Conservation (phyloP, 2,797 vertebrate genomes). For the Xenops minutus region DNA sequence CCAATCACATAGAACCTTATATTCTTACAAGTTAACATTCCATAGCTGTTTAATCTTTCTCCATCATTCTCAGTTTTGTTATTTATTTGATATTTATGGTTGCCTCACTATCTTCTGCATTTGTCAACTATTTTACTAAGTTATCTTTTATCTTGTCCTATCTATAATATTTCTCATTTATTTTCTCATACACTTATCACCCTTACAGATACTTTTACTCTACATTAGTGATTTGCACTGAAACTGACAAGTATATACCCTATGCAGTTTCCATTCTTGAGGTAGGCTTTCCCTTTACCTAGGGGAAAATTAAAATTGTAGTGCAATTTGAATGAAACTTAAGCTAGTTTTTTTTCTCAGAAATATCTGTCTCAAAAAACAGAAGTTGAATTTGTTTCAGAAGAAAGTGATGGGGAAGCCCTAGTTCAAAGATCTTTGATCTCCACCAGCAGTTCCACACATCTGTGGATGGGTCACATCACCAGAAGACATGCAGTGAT, state of each 20-base stretch:
- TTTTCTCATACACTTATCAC: neutral
- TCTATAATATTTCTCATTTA: neutral
- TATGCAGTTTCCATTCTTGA: neutral
- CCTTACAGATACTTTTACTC: neutral
- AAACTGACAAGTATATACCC: neutral
- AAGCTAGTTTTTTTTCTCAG: neutral
- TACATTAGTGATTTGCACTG: neutral
- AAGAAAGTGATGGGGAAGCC: neutral
- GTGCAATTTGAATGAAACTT: neutral
- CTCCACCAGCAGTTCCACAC: neutral
- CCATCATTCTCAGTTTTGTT: neutral
- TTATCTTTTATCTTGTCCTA: neutral
- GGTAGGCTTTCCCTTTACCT: neutral
- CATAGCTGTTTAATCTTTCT: neutral
- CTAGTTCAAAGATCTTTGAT: neutral
- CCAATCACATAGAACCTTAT: neutral
- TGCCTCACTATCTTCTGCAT: accelerated
- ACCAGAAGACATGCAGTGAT: neutral
- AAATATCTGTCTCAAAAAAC: neutral
- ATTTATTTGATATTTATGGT: neutral
- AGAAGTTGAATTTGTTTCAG: neutral
- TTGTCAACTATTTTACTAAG: neutral
- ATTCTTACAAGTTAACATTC: neutral
- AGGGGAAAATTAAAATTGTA: neutral
- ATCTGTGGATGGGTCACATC: neutral